phyloP scores from a whole-genome alignment of 2,113 vertebrate species.

The Elephantulus edwardii region DNA sequence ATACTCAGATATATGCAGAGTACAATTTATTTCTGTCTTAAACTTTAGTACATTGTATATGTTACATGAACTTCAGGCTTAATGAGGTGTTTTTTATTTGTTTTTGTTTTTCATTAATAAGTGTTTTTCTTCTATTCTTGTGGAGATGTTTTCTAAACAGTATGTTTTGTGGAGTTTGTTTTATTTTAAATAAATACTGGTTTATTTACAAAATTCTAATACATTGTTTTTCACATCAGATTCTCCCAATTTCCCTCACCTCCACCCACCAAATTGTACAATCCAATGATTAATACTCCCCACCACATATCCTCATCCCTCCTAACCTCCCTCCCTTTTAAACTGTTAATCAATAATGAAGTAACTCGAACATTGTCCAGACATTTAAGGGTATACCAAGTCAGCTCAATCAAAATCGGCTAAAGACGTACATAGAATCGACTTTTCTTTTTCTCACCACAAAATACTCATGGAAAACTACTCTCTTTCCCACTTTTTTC shows the following conservation, averaged over 20 bases:
- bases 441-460: accelerated
- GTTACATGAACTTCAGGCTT: neutral
- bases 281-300: no score
- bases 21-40: neutral
- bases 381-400: neutral
- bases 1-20: neutral
- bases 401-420: neutral
- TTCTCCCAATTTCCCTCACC: no score
- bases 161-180: neutral
- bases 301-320: no score
- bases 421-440: neutral
- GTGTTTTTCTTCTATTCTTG: neutral
- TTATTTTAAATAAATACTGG: neutral
- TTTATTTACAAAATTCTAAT: no score
- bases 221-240: no score
- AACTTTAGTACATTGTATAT: neutral
- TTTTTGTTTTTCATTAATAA: neutral
- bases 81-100: no score
- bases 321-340: no score
- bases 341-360: neutral
- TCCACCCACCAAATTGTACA: no score
- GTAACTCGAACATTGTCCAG: neutral
- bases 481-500: neutral
- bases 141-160: neutral
- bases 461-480: neutral